Evolutionary conservation across 2,888 invertebrate genomes (phyloP).

Genomic region (Nowickia ferox): DNA sequence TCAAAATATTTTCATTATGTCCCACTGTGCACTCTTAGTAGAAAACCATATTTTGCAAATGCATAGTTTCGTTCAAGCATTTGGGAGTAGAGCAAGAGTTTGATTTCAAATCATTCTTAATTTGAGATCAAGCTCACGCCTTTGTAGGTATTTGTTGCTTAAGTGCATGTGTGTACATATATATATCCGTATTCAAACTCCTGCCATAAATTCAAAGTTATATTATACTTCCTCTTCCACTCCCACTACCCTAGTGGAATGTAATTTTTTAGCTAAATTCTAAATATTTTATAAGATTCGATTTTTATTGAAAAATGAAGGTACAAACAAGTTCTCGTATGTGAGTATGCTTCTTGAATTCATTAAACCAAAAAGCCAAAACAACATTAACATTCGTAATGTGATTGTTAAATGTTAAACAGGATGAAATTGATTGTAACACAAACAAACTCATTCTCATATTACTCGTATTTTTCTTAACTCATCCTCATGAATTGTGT

Average conservation of each 20-base stretch:
- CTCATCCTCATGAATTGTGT: slow-evolving; percentile 51
- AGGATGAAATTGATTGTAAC: slow-evolving; percentile 70
- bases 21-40: too few species aligned
- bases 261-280: slow-evolving; percentile 75
- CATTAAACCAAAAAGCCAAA: slow-evolving; percentile 57
- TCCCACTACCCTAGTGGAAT: slow-evolving; percentile 24
- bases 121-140: background rate
- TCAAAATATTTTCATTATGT: too few species aligned
- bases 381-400: slow-evolving; percentile 70
- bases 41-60: too few species aligned
- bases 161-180: background rate
- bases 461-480: slow-evolving; percentile 9
- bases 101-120: background rate
- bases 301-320: slow-evolving; percentile 76
- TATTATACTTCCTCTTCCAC: slow-evolving; percentile 76
- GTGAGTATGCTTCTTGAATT: slow-evolving; percentile 10
- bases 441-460: slow-evolving; percentile 48
- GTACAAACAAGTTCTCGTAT: background rate
- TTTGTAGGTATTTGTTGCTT: background rate
- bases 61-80: background rate
- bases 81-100: background rate
- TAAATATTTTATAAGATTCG: slow-evolving; percentile 83
- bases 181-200: background rate
- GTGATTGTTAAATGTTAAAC: slow-evolving; percentile 71
- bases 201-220: slow-evolving; percentile 79